A percentile compares a stretch with the other conserved stretches of the same genome.
phyloP scores from a whole-genome alignment of 2,797 vertebrate genomes.

The Sebastiscus tertius region DNA sequence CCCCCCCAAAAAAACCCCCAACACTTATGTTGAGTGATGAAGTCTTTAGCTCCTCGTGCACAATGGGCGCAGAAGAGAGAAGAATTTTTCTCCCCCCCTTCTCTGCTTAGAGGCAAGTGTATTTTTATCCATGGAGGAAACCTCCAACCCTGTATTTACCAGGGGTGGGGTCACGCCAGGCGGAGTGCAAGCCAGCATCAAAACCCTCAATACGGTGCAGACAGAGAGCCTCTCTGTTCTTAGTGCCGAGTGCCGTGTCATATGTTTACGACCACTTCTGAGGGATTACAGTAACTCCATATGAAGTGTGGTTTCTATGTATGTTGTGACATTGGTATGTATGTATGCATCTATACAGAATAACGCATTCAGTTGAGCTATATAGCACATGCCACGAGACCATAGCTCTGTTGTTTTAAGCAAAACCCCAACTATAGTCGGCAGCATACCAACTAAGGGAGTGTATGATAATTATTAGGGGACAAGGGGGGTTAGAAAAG shows the following conservation, averaged over 20 bases:
- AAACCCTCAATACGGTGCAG: slow-evolving; percentile 56
- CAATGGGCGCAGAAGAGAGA: slow-evolving; percentile 47
- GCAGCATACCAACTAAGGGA: not conserved
- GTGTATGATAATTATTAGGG: not conserved
- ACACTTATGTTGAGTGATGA: not conserved
- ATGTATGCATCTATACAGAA: slow-evolving; percentile 11
- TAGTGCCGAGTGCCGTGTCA: slow-evolving; percentile 34
- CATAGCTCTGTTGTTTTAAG: slow-evolving; percentile 36
- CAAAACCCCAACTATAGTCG: not conserved
- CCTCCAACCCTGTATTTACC: slow-evolving; percentile 84
- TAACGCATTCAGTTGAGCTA: slow-evolving; percentile 13
- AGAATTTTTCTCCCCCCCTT: slow-evolving; percentile 47
- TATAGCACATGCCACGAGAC: slow-evolving; percentile 3
- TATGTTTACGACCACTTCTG: slow-evolving; percentile 64
- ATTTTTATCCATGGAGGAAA: slow-evolving; percentile 82
- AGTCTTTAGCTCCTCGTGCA: slow-evolving; percentile 32
- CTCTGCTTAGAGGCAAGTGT: slow-evolving; percentile 67
- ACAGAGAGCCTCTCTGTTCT: slow-evolving; percentile 70
- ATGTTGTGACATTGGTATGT: slow-evolving; percentile 32
- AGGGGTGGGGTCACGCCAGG: slow-evolving; percentile 81
- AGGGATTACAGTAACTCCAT: slow-evolving; percentile 53
- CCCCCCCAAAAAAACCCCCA: not conserved
- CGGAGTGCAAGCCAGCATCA: slow-evolving; percentile 66
- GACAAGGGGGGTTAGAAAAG: not conserved
- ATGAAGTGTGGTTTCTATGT: slow-evolving; percentile 49